Base-by-base conservation (phyloP, 1,140 invertebrate species). In the Neelides sp. region DNA sequence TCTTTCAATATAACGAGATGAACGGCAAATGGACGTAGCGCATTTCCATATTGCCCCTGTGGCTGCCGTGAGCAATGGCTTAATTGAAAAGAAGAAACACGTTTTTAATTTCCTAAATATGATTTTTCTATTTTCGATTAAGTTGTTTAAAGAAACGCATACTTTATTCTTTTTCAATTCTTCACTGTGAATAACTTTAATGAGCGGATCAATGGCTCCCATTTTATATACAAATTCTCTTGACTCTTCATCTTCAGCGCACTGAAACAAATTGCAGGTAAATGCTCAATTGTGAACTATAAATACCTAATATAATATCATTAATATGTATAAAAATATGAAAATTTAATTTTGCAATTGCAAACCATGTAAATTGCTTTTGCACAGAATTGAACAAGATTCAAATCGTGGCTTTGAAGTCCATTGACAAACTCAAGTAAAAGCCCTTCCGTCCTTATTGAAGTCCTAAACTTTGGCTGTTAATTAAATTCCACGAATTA, bases 11-110 rank as follows among this genome's bases (percentile, higher is more conserved):
- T 57, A 55, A 7, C 28, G n/a, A 8, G 22, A 42, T 7, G 36
- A 35, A 26, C 43, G 26, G 27, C 52, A 61, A 40, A 61, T 61
- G 4, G 48, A 37, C 19, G 80, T 80, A 2, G 87, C 82, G 64
- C 87, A 90, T 70, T 92, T 92, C 89, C 90, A 94, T 48, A 96
- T 79, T 22, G 87, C 88, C 0, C 90, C 91, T 2, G 85, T 91
- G 1, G 87, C 83, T 0, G 89, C 86, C 2, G 82, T 80, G 52
- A 95, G 64, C 2, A 90, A 62, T 0, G 72, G 69, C 62, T 88
- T 10, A 19, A 36, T n/a, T n/a, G n/a, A 8, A 40, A 34, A n/a
- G 30, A n/a, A 24, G 7, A 42, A 42, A n/a, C n/a, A n/a, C n/a
- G n/a, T n/a, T n/a, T n/a, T n/a, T n/a, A n/a, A n/a, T n/a, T n/a